Base-by-base conservation (phyloP, 2,888 invertebrate genomes). In the Rapana venosa region DNA sequence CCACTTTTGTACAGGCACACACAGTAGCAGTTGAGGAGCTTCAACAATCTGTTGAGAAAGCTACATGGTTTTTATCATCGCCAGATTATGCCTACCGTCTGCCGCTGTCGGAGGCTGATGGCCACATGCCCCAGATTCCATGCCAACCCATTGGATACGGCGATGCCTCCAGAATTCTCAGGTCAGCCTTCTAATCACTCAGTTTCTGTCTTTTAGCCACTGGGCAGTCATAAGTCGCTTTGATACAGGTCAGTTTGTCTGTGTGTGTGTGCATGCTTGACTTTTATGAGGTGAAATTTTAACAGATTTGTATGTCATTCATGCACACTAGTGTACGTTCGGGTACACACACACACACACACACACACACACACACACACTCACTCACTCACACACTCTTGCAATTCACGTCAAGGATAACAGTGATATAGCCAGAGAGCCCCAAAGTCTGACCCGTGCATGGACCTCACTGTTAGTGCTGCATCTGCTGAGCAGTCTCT, bases 101-200 rank as follows among this genome's bases (percentile, higher is more conserved):
- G 94, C 94, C 30, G 92, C 93, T 86, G 86, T 94, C 22, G 47
- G n/a, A 83, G 88, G 22, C 90, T 92, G 56, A 74, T 92, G 0
- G 87, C 87, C 0, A 81, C 90, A 11, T 90, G 30, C 95, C 94
- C 0, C 91, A 87, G 35, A 95, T 95, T 87, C 95, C 95, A 8
- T 94, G 94, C 13, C 95, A 95, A 35, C 94, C 94, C 30, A 94
- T 94, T n/a, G 93, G 94, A 70, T 94, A 94, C 90, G 93, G 92
- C 20, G 94, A 94, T 91, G 94, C 94, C 6, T 35, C 90, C 74
- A 61, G 91, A 1, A 89, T 94, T 13, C 90, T 94, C 13, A 89
- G 92, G 94, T 94, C 91, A 70, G 47, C n/a, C n/a, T 8, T 77
- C 77, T 77, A 22, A 47, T 47, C 4, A 47, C 47, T 47, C 8